Percentiles rank a stretch among this genome's conserved stretches.
Evolutionary conservation across 2,113 vertebrate genomes (phyloP).

Genomic region (Cettia cetti): DNA sequence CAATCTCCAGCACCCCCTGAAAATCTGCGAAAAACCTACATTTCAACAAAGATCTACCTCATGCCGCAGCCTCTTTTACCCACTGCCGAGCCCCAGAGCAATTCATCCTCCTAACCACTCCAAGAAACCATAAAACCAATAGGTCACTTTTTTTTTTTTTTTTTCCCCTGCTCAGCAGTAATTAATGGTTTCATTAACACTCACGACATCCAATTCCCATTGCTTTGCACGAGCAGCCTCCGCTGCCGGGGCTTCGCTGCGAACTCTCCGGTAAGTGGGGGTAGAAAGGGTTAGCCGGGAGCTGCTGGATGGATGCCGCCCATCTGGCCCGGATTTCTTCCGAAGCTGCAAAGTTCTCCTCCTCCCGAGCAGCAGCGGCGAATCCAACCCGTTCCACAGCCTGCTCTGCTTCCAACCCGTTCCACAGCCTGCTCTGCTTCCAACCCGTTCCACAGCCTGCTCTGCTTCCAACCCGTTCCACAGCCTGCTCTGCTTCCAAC

Average conservation of each 20-base stretch:
- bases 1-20: accelerated
- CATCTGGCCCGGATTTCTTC: slow-evolving; percentile 33
- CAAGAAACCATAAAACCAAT: background rate
- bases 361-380: background rate
- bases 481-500: slow-evolving; percentile 15
- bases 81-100: accelerated
- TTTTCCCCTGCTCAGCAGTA: background rate
- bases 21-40: background rate
- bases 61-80: accelerated
- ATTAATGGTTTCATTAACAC: slow-evolving; percentile 68
- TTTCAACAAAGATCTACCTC: background rate
- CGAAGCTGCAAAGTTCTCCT: slow-evolving; percentile 37
- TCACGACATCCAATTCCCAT: slow-evolving; percentile 49
- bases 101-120: background rate
- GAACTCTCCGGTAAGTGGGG: background rate
- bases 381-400: background rate
- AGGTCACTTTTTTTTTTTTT: background rate
- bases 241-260: background rate
- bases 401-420: slow-evolving; percentile 13
- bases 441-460: background rate
- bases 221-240: background rate
- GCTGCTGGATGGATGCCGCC: slow-evolving; percentile 19
- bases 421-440: background rate
- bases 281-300: background rate
- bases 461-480: background rate